Evolutionary conservation across 92 coral and sea anemone species (phyloP).

Genomic region (Palythoa grandis): DNA sequence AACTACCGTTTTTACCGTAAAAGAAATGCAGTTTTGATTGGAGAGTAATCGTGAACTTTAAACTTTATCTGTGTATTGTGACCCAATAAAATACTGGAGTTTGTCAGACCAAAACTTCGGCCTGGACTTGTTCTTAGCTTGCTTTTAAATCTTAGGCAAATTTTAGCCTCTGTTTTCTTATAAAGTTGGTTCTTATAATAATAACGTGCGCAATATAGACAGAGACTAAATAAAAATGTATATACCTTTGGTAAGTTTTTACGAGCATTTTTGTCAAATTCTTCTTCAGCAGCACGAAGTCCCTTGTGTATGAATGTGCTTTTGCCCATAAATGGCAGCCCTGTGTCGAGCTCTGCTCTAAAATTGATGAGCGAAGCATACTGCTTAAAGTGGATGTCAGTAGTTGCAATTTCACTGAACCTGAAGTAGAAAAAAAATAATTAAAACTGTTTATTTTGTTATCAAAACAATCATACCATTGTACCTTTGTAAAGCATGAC

Average conservation of each 20-base stretch:
- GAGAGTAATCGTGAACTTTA: not conserved
- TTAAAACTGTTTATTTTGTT: not conserved
- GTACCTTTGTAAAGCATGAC: too few species aligned
- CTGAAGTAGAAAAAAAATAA: not conserved
- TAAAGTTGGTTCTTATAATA: too few species aligned
- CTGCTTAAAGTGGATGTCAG: not conserved
- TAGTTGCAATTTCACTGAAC: constrained; percentile 12
- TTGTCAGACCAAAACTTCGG: too few species aligned
- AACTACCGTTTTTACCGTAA: too few species aligned
- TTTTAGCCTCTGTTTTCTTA: too few species aligned
- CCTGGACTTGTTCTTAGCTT: too few species aligned
- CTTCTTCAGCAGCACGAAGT: constrained; percentile 9
- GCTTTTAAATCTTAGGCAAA: too few species aligned
- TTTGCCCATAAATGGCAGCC: constrained; percentile 2
- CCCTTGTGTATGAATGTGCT: constrained; percentile 14
- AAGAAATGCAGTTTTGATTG: too few species aligned
- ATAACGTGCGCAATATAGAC: too few species aligned
- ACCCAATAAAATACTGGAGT: not conserved
- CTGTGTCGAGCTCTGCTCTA: constrained; percentile 25
- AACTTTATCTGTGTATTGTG: not conserved
- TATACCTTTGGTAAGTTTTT: constrained; percentile 12
- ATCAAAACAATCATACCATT: too few species aligned
- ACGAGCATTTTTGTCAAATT: constrained; percentile 11
- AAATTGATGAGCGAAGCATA: not conserved
- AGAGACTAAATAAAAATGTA: too few species aligned